Base-by-base conservation (phyloP, 2,113 vertebrate species). In the Acanthochromis polyacanthus region DNA sequence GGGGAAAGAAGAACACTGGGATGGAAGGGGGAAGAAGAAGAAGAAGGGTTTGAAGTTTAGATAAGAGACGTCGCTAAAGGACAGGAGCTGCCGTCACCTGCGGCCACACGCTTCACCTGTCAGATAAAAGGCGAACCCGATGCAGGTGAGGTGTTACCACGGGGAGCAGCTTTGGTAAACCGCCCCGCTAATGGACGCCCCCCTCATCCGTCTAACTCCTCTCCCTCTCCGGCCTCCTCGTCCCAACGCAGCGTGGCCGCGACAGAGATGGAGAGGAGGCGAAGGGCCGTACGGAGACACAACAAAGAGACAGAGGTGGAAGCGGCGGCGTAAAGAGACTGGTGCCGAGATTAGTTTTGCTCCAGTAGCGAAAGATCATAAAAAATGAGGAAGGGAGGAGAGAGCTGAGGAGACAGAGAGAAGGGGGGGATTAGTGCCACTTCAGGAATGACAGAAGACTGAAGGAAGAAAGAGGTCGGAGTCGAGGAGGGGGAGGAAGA, bases 331-430 rank as follows among this genome's bases (percentile, higher is more conserved):
- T 62, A 75, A 25, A 58, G 81, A 84, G 88, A 85, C 80, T 88
- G 88, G 91, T 82, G 88, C 82, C 84, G 64, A 93, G 95, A 95
- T 95, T 95, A 95, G 94, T 95, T 93, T 93, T 94, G 95, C 93
- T 95, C 91, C 89, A 91, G 89, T 94, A 92, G 92, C 65, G 92
- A 94, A 92, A 94, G 94, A 95, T 95, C 93, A 95, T 95, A 95
- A 94, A 95, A 95, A 88, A 86, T 74, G 78, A 87, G 82, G 87
- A 83, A 88, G 78, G 85, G 86, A 86, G 90, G 88, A 91, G 81
- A 89, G 83, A 87, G 91, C 82, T 85, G 88, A 93, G 74, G 89
- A 94, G 91, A 93, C 88, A 89, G 84, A 91, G 92, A 93, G 90
- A 90, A 86, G 89, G 83, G 90, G 78, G 93, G 91, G 94, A 95